Evolutionary conservation across 2,797 vertebrate species (phyloP).

Genomic region (Sternarchorhynchus goeldii): DNA sequence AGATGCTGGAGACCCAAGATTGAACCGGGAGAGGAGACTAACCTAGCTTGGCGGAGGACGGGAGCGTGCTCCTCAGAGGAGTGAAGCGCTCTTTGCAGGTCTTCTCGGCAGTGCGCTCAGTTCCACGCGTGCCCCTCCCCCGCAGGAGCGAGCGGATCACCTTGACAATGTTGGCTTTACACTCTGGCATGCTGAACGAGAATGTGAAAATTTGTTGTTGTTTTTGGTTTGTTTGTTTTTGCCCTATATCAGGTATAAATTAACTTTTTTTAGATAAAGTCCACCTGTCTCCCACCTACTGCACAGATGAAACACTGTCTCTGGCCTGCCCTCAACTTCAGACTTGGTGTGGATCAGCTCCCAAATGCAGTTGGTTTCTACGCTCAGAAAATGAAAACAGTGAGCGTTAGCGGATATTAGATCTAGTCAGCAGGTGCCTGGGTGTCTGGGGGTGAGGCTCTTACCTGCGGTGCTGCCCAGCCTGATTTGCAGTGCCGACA

Average conservation of each 20-base stretch:
- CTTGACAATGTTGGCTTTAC: slow-evolving; percentile 90
- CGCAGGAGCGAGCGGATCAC: slow-evolving; percentile 92
- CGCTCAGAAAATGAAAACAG: slow-evolving; percentile 61
- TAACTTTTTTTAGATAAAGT: too few species aligned
- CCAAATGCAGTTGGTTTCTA: slow-evolving; percentile 91
- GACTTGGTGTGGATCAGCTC: slow-evolving; percentile 96
- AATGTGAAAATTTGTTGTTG: neutral
- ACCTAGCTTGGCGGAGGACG: slow-evolving; percentile 88
- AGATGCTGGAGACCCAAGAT: neutral
- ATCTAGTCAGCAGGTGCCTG: slow-evolving; percentile 28
- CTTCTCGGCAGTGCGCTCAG: slow-evolving; percentile 79
- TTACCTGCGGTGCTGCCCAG: slow-evolving; percentile 93
- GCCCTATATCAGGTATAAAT: neutral
- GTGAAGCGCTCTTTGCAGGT: slow-evolving; percentile 77
- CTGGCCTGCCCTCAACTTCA: slow-evolving; percentile 91
- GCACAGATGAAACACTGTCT: slow-evolving; percentile 92
- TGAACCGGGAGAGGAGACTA: slow-evolving; percentile 54
- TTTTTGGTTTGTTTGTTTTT: too few species aligned
- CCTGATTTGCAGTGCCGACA: slow-evolving; percentile 92
- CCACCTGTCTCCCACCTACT: slow-evolving; percentile 83
- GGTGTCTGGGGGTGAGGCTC: neutral
- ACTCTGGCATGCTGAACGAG: slow-evolving; percentile 82
- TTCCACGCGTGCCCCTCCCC: slow-evolving; percentile 82
- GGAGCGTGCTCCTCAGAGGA: slow-evolving; percentile 82
- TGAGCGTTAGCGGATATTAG: slow-evolving; percentile 42